Base-by-base conservation (phyloP, 2,113 vertebrate genomes). In the Nasalis larvatus region DNA sequence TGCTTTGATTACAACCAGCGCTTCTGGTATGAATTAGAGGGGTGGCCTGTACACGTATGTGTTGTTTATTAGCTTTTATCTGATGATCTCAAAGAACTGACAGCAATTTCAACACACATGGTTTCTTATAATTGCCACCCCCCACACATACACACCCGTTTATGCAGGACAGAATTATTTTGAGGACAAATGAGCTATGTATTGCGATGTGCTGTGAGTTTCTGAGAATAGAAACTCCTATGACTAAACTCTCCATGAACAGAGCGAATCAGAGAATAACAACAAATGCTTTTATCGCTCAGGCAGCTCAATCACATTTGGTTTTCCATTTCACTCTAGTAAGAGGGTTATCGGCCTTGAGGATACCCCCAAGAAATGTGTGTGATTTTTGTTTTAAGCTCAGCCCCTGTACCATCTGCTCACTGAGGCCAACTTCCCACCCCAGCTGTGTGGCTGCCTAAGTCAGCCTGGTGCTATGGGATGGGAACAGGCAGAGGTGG, bases 211-310 rank as follows among this genome's bases (percentile, higher is more conserved):
- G 52, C 93, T 63, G 3, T 83, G 74, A 68, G 91, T 82, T 96
- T 89, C 92, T 8, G 87, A 97, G 93, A 96, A 97, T 1, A 96
- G 96, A 98, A 97, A 97, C 74, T 30, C 5, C 56, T 11, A 1
- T 97, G 97, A 96, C 91, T 96, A 92, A 93, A 89, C 78, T 81
- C 93, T 88, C 91, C 68, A 16, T 4, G 37, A 95, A 76, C 89
- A 80, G 37, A 95, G 94, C 66, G 52, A 78, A 71, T 49, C 86
- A 80, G 95, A 97, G 87, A 83, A 88, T 11, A 84, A 40, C 8
- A 83, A 74, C 68, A 85, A 82, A 68, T 0, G 37, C 73, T 23
- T 27, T 47, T 42, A 16, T 32, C 25, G 4, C 18, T 1, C 5
- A 3, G 73, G 32, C 45, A 11, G 91, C 42, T 3, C 11, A 52